Base-by-base conservation (phyloP, 1,140 invertebrate genomes). In the Trichoplusia ni region DNA sequence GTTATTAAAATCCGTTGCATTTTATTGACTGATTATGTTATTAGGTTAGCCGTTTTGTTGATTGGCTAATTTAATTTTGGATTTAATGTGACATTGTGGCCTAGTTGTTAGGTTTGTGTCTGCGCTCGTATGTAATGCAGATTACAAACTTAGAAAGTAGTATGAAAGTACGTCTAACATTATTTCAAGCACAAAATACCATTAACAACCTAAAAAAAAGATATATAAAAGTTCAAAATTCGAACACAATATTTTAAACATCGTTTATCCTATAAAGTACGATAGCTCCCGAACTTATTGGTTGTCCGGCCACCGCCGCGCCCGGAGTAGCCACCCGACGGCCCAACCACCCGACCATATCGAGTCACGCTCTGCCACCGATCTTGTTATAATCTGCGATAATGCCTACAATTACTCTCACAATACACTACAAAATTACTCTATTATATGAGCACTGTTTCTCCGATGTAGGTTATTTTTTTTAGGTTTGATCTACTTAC, bases 281-380 rank as follows among this genome's bases (percentile, higher is more conserved):
- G n/a, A 31, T 46, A 25, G 16, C 25, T 23, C 38, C 19, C 14
- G 59, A 46, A 29, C 35, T 44, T 49, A 56, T 64, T 61, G 47
- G 53, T 59, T 61, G 51, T 44, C 38, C 46, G 58, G 25, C 60
- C 47, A 37, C 59, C 40, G 35, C 37, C 9, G 40, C 31, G 46
- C 35, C 54, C 73, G 49, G 23, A 13, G 21, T 46, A 13, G 11
- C 11, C 23, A n/a, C n/a, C n/a, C n/a, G n/a, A n/a, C n/a, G n/a
- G n/a, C n/a, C n/a, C n/a, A n/a, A 27, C 9, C 46, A 49, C 21
- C 46, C 69, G 72, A 74, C 75, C 67, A 42, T 74, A 42, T 25
- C 64, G 37, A 62, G 69, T 67, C 60, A 73, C 59, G 73, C 61
- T 67, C 58, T 64, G 46, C 40, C 40, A 56, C 44, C 56, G 49